Conservation (phyloP, 2,888 invertebrate species). For the Pyrrhia umbra region DNA sequence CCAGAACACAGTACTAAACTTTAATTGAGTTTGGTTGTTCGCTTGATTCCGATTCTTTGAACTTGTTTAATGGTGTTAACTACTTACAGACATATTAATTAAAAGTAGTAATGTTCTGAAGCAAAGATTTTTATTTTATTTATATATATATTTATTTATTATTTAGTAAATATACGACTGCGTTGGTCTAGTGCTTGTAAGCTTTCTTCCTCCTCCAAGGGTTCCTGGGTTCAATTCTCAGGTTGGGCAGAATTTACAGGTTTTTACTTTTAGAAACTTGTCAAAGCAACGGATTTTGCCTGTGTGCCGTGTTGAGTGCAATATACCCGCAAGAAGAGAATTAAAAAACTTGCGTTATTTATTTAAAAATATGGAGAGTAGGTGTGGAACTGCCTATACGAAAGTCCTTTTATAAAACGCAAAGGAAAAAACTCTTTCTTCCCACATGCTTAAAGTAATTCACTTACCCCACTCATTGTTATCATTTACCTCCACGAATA, state of each 20-base stretch:
- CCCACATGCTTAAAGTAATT: constrained; percentile 22
- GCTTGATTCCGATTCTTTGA: constrained; percentile 14
- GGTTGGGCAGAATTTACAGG: no score
- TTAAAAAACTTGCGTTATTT: no score
- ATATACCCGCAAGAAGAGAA: no score
- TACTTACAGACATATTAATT: neutral
- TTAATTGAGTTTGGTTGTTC: constrained; percentile 60
- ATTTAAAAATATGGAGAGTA: no score
- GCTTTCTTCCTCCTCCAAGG: no score
- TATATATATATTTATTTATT: no score
- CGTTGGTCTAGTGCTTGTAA: neutral
- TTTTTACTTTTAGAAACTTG: no score
- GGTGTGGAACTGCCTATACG: neutral
- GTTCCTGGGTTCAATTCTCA: no score
- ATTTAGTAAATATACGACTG: no score
- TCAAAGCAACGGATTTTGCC: no score
- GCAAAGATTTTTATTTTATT: neutral
- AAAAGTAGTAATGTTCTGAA: neutral
- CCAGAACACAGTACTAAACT: constrained; percentile 53
- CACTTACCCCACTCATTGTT: constrained; percentile 33
- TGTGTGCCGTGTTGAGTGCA: no score
- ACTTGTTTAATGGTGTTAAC: neutral
- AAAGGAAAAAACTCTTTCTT: constrained; percentile 13
- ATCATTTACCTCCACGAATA: constrained; percentile 33
- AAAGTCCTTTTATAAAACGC: neutral